phyloP scores from a whole-genome alignment of 2,797 vertebrate species.

The Alcedo atthis region DNA sequence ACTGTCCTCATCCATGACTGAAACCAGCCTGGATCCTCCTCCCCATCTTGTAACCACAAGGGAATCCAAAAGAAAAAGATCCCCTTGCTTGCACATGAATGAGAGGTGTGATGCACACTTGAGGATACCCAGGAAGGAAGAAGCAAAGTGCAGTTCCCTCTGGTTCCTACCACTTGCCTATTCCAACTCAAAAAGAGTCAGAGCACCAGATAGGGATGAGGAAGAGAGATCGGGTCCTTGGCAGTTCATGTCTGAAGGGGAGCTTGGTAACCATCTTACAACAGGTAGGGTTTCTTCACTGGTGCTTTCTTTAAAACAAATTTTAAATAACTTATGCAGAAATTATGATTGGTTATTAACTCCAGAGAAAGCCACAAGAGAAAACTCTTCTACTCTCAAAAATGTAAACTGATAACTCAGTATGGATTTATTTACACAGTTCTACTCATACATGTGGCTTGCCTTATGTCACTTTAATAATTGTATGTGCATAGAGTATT shows the following conservation, averaged over 20 bases:
- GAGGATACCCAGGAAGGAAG: not conserved
- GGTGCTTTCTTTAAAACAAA: not conserved
- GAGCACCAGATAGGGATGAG: not conserved
- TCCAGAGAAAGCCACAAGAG: not conserved
- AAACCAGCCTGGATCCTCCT: not conserved
- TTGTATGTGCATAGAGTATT: slow-evolving; percentile 1
- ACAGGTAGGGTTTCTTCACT: not conserved
- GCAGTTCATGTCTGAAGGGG: not conserved
- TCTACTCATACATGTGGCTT: not conserved
- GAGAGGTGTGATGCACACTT: not conserved
- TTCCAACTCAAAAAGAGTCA: not conserved
- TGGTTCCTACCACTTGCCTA: not conserved
- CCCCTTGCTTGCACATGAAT: not conserved
- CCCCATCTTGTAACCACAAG: not conserved
- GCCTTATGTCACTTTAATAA: slow-evolving; percentile 1
- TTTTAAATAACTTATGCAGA: not conserved
- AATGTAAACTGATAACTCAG: not conserved
- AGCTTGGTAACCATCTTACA: not conserved
- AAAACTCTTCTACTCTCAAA: not conserved
- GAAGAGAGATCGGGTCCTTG: not conserved
- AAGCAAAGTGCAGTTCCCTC: not conserved
- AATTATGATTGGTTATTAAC: slow-evolving; percentile 6
- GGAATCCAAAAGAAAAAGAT: not conserved
- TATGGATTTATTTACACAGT: slow-evolving; percentile 8
- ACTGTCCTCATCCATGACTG: not conserved